These are phyloP conservation scores for Siderastrea radians DNA, from an alignment of 92 coral and sea anemone genomes.

Conservation along the genomic window DNA sequence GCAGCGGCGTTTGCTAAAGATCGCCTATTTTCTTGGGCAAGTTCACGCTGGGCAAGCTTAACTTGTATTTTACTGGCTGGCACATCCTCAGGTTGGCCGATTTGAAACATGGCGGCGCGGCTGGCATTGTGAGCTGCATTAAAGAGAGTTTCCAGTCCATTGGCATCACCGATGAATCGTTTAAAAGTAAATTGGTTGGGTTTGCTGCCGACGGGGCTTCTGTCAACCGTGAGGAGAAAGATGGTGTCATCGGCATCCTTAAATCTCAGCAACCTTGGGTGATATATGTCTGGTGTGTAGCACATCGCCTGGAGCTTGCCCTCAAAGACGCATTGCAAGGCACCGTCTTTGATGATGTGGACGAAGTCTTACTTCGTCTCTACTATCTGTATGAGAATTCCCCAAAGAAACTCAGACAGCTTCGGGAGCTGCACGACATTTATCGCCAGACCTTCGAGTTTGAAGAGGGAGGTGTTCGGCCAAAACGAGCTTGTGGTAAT, in stretches of 20 bases:
- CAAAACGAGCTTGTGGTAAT: slow-evolving; percentile 82
- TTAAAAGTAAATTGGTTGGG: too few relatives aligned
- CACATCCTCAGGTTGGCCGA: too few relatives aligned
- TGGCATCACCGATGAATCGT: too few relatives aligned
- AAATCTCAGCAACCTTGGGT: slow-evolving; percentile 64
- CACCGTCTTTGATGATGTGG: slow-evolving; percentile 74
- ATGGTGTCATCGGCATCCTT: slow-evolving; percentile 75
- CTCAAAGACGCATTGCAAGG: slow-evolving; percentile 77
- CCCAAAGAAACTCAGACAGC: slow-evolving; percentile 86
- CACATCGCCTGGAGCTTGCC: slow-evolving; percentile 82
- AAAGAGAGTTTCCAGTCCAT: too few relatives aligned
- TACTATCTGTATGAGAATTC: slow-evolving; percentile 82
- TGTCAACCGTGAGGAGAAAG: slow-evolving; percentile 65
- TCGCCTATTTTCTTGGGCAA: too few relatives aligned
- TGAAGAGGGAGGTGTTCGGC: slow-evolving; percentile 81
- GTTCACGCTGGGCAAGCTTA: too few relatives aligned
- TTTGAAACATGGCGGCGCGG: too few relatives aligned
- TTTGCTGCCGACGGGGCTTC: too few relatives aligned
- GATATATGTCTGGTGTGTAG: slow-evolving; percentile 83
- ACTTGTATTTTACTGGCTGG: too few relatives aligned
- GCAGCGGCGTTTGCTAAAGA: too few relatives aligned
- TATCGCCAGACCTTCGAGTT: slow-evolving; percentile 80
- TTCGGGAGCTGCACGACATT: slow-evolving; percentile 68
- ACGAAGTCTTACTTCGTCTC: slow-evolving; percentile 76
- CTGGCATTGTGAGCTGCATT: too few relatives aligned